phyloP scores from a whole-genome alignment of 2,888 invertebrate species.

The Dicyrtoma fusca region DNA sequence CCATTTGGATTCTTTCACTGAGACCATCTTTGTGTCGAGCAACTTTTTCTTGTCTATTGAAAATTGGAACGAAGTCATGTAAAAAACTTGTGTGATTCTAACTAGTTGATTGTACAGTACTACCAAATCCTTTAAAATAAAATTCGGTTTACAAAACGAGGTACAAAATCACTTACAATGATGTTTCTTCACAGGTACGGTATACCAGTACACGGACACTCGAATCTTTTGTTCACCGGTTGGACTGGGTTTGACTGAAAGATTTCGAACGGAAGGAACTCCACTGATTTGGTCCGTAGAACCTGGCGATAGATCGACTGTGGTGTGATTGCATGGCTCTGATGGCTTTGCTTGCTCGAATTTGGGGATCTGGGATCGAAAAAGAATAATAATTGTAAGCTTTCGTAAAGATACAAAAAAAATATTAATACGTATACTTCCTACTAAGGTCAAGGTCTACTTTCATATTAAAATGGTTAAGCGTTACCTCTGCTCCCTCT shows the following conservation, averaged over 20 bases:
- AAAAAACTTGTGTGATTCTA: background rate
- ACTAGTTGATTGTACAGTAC: constrained; percentile 14
- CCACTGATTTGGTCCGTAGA: background rate
- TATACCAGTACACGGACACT: constrained; percentile 67
- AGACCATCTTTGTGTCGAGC: constrained; percentile 63
- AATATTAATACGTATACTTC: too few relatives aligned
- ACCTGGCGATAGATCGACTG: background rate
- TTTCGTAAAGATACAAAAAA: too few relatives aligned
- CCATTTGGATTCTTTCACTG: constrained; percentile 60
- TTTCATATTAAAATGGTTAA: too few relatives aligned
- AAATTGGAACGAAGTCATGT: background rate
- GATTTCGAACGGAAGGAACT: background rate
- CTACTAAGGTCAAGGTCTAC: background rate
- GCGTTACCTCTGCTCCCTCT: constrained; percentile 28
- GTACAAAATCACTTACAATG: constrained; percentile 64
- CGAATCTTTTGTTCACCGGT: constrained; percentile 65
- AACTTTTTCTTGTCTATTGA: constrained; percentile 61
- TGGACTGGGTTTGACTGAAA: background rate
- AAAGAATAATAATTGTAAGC: too few relatives aligned
- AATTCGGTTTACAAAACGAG: too few relatives aligned
- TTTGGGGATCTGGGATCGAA: constrained; percentile 33
- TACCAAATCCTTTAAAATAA: too few relatives aligned
- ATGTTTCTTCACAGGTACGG: constrained; percentile 64
- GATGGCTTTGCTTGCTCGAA: constrained; percentile 35
- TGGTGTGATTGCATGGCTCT: constrained; percentile 52